These are phyloP conservation scores for Scopus umbretta DNA, from an alignment of 2,113 vertebrate genomes.

Conservation along the genomic window DNA sequence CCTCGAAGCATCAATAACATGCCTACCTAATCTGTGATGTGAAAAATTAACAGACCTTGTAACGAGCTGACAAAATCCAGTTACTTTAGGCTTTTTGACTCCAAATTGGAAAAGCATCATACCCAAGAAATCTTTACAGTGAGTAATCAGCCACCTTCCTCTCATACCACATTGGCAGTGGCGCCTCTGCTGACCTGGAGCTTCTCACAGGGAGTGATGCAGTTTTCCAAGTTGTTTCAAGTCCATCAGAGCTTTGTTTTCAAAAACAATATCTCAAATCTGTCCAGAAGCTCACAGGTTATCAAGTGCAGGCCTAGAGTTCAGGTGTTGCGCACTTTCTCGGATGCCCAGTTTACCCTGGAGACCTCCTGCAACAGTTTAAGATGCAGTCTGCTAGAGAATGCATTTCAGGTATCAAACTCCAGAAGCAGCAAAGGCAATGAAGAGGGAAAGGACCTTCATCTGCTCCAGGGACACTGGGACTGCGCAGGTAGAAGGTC, in stretches of 20 bases:
- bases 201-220: not conserved
- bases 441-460: not conserved
- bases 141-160: not conserved
- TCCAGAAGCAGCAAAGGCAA: not conserved
- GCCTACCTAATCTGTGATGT: not conserved
- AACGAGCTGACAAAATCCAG: not conserved
- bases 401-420: not conserved
- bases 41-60: not conserved
- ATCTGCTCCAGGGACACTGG: not conserved
- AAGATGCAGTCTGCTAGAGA: not conserved
- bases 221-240: not conserved
- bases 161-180: not conserved
- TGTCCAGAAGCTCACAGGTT: not conserved
- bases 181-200: not conserved
- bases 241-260: not conserved
- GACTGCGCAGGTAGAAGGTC: not conserved
- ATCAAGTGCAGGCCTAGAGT: not conserved
- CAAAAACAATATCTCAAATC: not conserved
- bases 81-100: not conserved
- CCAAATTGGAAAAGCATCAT: constrained; percentile 24
- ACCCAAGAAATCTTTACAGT: not conserved
- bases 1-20: not conserved
- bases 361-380: not conserved
- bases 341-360: not conserved
- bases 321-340: not conserved